Percentiles rank a stretch among this genome's conserved stretches.
Conservation (phyloP, 1,140 invertebrate genomes). For the Dendroctonus valens region DNA sequence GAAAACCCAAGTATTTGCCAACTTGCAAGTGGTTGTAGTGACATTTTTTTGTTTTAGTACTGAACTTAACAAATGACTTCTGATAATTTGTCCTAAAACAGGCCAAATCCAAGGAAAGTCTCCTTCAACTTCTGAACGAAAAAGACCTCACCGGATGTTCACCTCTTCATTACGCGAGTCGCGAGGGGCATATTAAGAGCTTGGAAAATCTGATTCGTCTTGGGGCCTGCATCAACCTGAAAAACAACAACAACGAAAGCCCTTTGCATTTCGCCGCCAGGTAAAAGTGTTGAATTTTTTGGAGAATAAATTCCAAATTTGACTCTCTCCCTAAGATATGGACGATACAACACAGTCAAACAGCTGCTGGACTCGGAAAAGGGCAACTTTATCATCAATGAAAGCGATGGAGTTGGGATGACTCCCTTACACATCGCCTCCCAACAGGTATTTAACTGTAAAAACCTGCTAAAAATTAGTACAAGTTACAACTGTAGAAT, state of each 20-base stretch:
- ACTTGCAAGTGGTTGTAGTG: too few species aligned
- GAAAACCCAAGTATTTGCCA: too few species aligned
- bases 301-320: too few species aligned
- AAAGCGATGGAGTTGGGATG: conserved; percentile 76
- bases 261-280: conserved; percentile 89
- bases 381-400: conserved; percentile 81
- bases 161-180: conserved; percentile 82
- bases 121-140: conserved; percentile 72
- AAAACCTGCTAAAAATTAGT: too few species aligned
- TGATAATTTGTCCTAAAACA: conserved; percentile 33
- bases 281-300: conserved; percentile 50
- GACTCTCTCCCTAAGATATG: conserved; percentile 63
- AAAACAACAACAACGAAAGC: conserved; percentile 87
- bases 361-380: conserved; percentile 79
- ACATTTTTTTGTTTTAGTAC: conserved; percentile 1
- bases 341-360: conserved; percentile 77
- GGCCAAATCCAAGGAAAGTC: conserved; percentile 56
- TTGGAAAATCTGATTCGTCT: conserved; percentile 75
- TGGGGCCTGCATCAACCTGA: conserved; percentile 80
- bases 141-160: conserved; percentile 83
- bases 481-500: not conserved
- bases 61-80: not conserved
- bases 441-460: conserved; percentile 58
- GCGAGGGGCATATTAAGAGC: conserved; percentile 77
- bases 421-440: conserved; percentile 79